Evolutionary conservation across 2,797 vertebrate species (phyloP), one percentile per base, ranked within the genome.

Genomic region (Bryconaethiops microstoma): DNA sequence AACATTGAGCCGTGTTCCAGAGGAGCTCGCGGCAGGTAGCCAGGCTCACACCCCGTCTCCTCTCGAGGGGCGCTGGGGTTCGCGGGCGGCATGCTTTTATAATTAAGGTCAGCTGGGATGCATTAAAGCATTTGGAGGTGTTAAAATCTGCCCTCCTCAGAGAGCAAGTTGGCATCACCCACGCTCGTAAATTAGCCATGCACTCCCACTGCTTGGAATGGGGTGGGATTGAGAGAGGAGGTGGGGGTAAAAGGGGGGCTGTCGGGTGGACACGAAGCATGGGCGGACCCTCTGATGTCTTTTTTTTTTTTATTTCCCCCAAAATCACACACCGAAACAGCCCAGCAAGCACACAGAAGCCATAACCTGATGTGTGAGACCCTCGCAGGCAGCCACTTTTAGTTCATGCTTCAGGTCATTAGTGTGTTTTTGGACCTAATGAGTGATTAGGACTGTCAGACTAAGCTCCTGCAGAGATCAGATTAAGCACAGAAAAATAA

Each of bases 81-180:
- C 89, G 88, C 88, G 69, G 79, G 80, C 76, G 59, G 83, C 83
- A 92, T 93, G 92, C 91, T 94, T 93, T 94, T 94, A 94, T 94
- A 94, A 95, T 94, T 94, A 94, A 94, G 93, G 94, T 95, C 94
- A 95, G 91, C 91, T 93, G 94, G 94, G 94, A 95, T 92, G 90
- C 92, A 94, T 95, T 94, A 94, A 93, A 91, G 91, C 93, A 93
- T 94, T 94, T 92, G 91, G 92, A 95, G 93, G 93, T 94, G 93
- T 94, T 94, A 94, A 94, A 94, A 93, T 88, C 81, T 92, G 90
- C 88, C 90, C 92, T 95, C 93, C 92, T 93, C 88, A 71, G 94
- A 95, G 93, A 93, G 89, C 78, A 91, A 88, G 92, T 89, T 94
- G 93, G 92, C 93, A 94, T 94, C 90, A 91, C 90, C 91, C 88